Base-by-base conservation (phyloP, 2,113 vertebrate species). In the Leucosticte australis region DNA sequence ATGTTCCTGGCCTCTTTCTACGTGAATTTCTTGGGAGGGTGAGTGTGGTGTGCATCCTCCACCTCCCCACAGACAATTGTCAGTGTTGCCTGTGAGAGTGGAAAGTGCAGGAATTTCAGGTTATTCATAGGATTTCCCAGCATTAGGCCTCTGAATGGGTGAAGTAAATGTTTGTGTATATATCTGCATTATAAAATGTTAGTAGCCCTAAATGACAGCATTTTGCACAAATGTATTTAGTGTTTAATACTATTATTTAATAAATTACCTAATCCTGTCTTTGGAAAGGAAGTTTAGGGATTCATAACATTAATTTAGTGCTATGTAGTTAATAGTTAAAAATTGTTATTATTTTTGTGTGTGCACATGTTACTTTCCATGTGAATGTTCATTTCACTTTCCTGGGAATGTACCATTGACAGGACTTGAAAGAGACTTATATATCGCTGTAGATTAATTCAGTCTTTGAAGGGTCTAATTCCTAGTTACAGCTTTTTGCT, bases 401-500 rank as follows among this genome's bases (percentile, higher is more conserved):
- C 73, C 64, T 84, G 52, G 20, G 44, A 73, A 68, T 71, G 37
- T 33, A 83, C 81, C 64, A 56, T 49, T 94, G 87, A 94, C 5
- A n/a, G 68, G 89, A 89, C 76, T 92, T 93, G 83, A 94, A 92
- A 91, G 89, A 92, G 86, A 68, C 89, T 81, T 71, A 56, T 35
- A 44, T 17, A 80, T 94, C 14, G 0, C 73, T 92, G 39, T 78
- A 87, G 64, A 89, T 96, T 90, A 96, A 75, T 94, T 86, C 64
- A 84, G 69, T 71, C 76, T 96, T 96, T 83, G 89, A 94, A 82
- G 52, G 73, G 20, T 82, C 80, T 97, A 78, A 94, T 93, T 94
- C 80, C 65, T 87, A 87, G 76, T 67, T 90, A 67, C 55, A 87
- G 76, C 63, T 70, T 94, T 91, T 94, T 95, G 76, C 73, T 96